phyloP scores from a whole-genome alignment of 2,888 invertebrate genomes.

The Nipponacmea schrenckii region DNA sequence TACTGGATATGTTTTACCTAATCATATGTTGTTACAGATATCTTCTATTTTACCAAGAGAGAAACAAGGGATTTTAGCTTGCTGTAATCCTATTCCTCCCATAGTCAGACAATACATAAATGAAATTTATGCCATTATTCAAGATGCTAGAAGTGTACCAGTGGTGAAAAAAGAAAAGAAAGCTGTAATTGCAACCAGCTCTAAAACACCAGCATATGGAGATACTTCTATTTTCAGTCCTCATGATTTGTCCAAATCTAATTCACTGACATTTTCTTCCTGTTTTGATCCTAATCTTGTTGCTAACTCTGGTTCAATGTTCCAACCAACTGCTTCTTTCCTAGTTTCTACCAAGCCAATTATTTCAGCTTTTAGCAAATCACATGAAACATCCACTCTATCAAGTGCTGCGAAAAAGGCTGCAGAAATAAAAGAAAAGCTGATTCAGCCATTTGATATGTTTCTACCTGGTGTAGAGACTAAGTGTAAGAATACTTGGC shows the following conservation, averaged over 20 bases:
- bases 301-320: not conserved
- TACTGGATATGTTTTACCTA: slow-evolving; percentile 89
- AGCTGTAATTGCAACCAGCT: not conserved
- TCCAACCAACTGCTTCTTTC: not conserved
- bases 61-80: slow-evolving; percentile 90
- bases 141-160: slow-evolving; percentile 70
- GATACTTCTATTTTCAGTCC: not conserved
- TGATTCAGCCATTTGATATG: not conserved
- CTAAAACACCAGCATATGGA: not conserved
- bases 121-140: slow-evolving; percentile 74
- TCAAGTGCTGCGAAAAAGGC: not conserved
- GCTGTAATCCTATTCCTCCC: slow-evolving; percentile 93
- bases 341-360: not conserved
- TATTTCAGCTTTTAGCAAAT: not conserved
- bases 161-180: slow-evolving; percentile 36
- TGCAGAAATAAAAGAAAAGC: not conserved
- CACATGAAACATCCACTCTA: not conserved
- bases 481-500: not conserved
- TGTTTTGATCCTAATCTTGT: not conserved
- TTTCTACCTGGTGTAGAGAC: not conserved
- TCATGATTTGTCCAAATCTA: not conserved
- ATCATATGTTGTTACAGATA: slow-evolving; percentile 93
- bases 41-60: slow-evolving; percentile 89
- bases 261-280: not conserved
- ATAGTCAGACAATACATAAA: slow-evolving; percentile 74